These are phyloP conservation scores for Sarcophaga peregrina DNA, from an alignment of 1,140 invertebrate genomes.

Conservation along the genomic window DNA sequence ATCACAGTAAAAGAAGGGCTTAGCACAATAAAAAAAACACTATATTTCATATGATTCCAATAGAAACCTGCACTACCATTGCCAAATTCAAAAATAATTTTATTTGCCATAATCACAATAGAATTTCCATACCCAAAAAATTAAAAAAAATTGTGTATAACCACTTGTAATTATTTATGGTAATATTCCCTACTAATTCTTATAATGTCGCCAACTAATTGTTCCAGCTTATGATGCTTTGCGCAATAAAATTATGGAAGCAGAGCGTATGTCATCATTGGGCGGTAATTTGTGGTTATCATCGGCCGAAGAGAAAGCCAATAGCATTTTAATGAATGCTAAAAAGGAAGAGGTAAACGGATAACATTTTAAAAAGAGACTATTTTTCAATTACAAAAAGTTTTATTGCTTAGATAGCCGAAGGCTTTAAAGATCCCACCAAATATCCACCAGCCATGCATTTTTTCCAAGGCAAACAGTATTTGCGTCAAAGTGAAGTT, in stretches of 20 bases:
- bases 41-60: too few species aligned
- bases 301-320: conserved; percentile 61
- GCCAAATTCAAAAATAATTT: too few species aligned
- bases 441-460: conserved; percentile 71
- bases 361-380: background rate
- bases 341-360: conserved; percentile 53
- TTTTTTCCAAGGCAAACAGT: conserved; percentile 74
- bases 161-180: too few species aligned
- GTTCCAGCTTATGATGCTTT: conserved; percentile 57
- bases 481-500: conserved; percentile 75
- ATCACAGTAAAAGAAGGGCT: too few species aligned
- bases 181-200: background rate
- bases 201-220: background rate
- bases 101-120: too few species aligned
- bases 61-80: too few species aligned
- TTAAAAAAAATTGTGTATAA: too few species aligned
- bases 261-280: conserved; percentile 54
- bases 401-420: conserved; percentile 49
- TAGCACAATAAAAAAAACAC: too few species aligned
- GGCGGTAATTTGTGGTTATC: conserved; percentile 60
- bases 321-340: conserved; percentile 62
- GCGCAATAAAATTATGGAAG: conserved; percentile 60
- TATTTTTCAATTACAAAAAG: background rate
- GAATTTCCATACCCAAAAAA: too few species aligned
- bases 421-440: conserved; percentile 59